Conservation (phyloP, 2,113 vertebrate genomes). For the Chrysochloris asiatica region DNA sequence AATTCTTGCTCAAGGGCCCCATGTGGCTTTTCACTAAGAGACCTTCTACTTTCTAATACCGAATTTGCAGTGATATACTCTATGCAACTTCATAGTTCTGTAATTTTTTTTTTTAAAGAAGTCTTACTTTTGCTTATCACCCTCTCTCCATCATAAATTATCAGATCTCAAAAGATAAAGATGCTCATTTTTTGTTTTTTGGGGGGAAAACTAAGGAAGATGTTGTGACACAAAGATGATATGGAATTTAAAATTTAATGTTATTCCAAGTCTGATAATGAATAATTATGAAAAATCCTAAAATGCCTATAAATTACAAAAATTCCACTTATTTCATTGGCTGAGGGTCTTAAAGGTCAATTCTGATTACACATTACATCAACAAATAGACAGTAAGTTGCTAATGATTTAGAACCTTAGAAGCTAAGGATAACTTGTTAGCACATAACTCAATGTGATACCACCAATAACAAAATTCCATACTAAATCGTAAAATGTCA, state of each 20-base stretch:
- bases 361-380: background rate
- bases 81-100: background rate
- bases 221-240: background rate
- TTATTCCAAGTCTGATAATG: background rate
- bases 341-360: background rate
- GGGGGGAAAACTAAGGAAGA: background rate
- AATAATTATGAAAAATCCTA: background rate
- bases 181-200: background rate
- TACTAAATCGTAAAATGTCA: slow-evolving; percentile 15
- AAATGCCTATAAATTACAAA: slow-evolving; percentile 30
- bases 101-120: background rate
- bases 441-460: background rate
- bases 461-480: background rate
- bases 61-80: slow-evolving; percentile 49
- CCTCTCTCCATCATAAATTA: background rate
- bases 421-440: background rate
- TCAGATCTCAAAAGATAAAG: background rate
- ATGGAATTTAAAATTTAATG: background rate
- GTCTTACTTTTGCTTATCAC: background rate
- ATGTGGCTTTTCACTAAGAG: slow-evolving; percentile 43
- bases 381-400: background rate
- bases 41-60: slow-evolving; percentile 37
- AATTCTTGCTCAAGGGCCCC: slow-evolving; percentile 65
- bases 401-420: slow-evolving; percentile 11
- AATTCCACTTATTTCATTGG: background rate